Evolutionary conservation across 2,888 invertebrate species (phyloP), one percentile per base, ranked within the genome.

Genomic region (Pomacea canaliculata): DNA sequence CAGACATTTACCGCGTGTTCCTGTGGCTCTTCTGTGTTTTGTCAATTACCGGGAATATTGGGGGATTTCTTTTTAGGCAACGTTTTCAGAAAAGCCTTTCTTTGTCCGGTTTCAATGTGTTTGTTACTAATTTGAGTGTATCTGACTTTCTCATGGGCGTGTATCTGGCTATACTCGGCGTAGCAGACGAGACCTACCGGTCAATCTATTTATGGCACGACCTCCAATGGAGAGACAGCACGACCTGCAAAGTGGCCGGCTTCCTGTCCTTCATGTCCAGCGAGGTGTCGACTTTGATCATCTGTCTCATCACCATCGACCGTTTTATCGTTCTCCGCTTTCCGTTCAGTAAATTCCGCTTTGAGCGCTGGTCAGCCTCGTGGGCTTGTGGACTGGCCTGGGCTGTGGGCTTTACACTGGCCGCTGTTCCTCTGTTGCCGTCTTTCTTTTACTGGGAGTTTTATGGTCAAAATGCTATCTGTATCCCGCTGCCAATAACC

Each of bases 261-360:
- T 76, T 81, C 37, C 56, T 84, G 19, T 79, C 83, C 2, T 78
- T 83, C 5, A 23, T 85, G 48, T 93, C 93, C 76, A 93, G 93
- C 77, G 93, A 94, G 86, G 93, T 93, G 7, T 94, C 94, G 0
- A 93, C 93, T 2, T 86, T 93, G 78, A 92, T 93, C 71, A 90
- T 94, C 19, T 92, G 93, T 0, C 83, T 94, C 79, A 93, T 94
- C 74, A 94, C 94, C 1, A 92, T 93, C 90, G 94, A 94, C 86
- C 92, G 94, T 19, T 92, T 93, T 82, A 91, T 93, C 80, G 93
- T 93, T 1, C 93, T 94, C 60, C 92, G 93, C 19, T 91, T 93
- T 80, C 93, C 94, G 19, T 70, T 70, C 70, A 71, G 46, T 46
- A 71, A 46, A 1, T 7, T 71, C 88, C 76, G 76, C 12, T 84